Conservation (phyloP, 2,888 invertebrate species). For the Noctuana brunneofusca region DNA sequence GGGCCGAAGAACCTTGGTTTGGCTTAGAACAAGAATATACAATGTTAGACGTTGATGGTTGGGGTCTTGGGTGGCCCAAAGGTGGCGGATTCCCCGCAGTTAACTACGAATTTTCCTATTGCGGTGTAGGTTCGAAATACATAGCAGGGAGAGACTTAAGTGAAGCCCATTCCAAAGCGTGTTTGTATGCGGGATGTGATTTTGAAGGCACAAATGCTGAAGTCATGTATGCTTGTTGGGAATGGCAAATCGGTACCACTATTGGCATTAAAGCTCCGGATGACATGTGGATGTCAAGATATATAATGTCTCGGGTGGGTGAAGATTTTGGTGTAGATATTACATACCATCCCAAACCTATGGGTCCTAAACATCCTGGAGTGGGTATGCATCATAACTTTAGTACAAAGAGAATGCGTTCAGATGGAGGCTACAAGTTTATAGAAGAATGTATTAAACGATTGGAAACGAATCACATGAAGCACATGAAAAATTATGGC, state of each 20-base stretch:
- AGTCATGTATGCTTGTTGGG: conserved; percentile 97
- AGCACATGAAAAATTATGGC: conserved; percentile 96
- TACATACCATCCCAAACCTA: conserved; percentile 88
- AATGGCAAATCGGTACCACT: conserved; percentile 95
- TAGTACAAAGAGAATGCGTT: conserved; percentile 93
- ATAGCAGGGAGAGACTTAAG: conserved; percentile 96
- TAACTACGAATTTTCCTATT: conserved; percentile 94
- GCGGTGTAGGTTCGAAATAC: conserved; percentile 96
- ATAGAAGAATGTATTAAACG: conserved; percentile 96
- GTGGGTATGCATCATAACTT: conserved; percentile 95
- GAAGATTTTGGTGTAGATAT: conserved; percentile 92
- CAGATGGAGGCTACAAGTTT: conserved; percentile 86
- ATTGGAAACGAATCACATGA: conserved; percentile 92
- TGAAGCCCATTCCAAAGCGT: conserved; percentile 91
- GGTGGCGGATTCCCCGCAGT: conserved; percentile 94
- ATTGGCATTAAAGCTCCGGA: conserved; percentile 92
- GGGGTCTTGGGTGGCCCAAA: conserved; percentile 96
- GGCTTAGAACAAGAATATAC: conserved; percentile 97
- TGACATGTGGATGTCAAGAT: conserved; percentile 93
- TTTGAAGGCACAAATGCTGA: conserved; percentile 98
- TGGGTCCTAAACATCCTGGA: conserved; percentile 93
- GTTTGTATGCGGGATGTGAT: conserved; percentile 95
- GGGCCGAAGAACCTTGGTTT: conserved; percentile 91
- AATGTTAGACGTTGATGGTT: conserved; percentile 92
- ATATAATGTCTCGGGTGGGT: conserved; percentile 90